Conservation (phyloP, 2,888 invertebrate genomes). For the Acanthosoma haemorrhoidale region DNA sequence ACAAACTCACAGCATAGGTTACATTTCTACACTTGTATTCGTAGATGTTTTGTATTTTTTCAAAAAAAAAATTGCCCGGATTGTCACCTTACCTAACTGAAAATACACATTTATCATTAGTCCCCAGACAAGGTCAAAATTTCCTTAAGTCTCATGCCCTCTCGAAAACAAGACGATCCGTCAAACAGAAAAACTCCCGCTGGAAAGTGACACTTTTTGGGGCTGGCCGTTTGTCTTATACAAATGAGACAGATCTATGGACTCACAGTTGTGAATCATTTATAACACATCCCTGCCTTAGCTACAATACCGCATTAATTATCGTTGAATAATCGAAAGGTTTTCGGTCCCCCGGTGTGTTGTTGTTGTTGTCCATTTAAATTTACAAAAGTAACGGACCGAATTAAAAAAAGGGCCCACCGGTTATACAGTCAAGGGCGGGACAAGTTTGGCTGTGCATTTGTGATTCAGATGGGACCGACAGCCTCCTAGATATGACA, state of each 20-base stretch:
- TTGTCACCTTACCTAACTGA: too few species aligned
- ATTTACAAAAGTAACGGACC: not conserved
- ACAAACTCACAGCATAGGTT: too few species aligned
- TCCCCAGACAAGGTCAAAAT: too few species aligned
- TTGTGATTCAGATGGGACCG: not conserved
- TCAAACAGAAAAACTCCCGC: not conserved
- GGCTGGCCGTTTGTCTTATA: not conserved
- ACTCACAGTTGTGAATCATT: not conserved
- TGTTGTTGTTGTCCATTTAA: not conserved
- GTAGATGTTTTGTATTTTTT: too few species aligned
- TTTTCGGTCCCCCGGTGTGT: not conserved
- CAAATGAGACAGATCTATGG: not conserved
- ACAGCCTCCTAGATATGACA: not conserved
- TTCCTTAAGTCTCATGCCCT: too few species aligned
- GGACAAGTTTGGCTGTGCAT: not conserved
- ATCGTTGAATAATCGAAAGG: not conserved
- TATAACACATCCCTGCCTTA: too few species aligned
- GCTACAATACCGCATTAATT: not conserved
- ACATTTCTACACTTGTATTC: too few species aligned
- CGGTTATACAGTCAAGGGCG: conserved; percentile 4
- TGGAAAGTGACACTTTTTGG: not conserved
- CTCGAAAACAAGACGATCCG: not conserved
- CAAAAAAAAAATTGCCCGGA: too few species aligned
- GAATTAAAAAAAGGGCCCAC: not conserved
- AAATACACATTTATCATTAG: too few species aligned